Evolutionary conservation across 2,113 vertebrate species (phyloP).

Genomic region (Laticauda colubrina): DNA sequence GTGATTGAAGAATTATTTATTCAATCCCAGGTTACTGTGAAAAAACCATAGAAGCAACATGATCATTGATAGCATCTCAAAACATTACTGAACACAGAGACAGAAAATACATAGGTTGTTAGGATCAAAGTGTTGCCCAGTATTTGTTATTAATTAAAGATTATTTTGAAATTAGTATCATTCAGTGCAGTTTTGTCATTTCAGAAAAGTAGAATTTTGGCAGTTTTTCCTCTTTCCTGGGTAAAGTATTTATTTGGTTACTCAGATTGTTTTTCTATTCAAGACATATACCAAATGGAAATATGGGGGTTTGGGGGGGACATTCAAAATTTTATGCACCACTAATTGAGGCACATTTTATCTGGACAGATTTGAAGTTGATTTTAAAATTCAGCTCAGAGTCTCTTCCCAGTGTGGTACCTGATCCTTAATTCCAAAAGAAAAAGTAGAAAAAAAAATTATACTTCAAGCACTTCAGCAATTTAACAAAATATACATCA

Average conservation of each 20-base stretch:
- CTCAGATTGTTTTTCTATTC: background rate
- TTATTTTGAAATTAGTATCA: background rate
- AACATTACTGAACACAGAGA: background rate
- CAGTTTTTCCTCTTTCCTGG: background rate
- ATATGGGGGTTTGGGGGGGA: background rate
- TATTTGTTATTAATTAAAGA: background rate
- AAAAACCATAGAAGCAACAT: background rate
- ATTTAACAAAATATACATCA: constrained; percentile 34
- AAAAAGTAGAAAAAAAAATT: background rate
- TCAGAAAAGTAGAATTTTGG: background rate
- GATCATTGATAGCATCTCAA: background rate
- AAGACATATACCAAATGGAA: background rate
- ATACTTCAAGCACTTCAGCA: background rate
- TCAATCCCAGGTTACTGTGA: background rate
- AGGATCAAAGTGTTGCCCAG: background rate
- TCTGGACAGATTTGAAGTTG: constrained; percentile 39
- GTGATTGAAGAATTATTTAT: background rate
- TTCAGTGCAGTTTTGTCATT: background rate
- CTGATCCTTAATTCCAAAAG: background rate
- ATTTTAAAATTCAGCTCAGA: constrained; percentile 27
- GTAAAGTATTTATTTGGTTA: background rate
- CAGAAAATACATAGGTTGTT: background rate
- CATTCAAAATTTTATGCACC: background rate
- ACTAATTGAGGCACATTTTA: background rate
- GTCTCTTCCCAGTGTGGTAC: background rate